Evolutionary conservation across 2,888 invertebrate genomes (phyloP), one percentile per base, ranked within the genome.

Genomic region (Carterocephalus palaemon): DNA sequence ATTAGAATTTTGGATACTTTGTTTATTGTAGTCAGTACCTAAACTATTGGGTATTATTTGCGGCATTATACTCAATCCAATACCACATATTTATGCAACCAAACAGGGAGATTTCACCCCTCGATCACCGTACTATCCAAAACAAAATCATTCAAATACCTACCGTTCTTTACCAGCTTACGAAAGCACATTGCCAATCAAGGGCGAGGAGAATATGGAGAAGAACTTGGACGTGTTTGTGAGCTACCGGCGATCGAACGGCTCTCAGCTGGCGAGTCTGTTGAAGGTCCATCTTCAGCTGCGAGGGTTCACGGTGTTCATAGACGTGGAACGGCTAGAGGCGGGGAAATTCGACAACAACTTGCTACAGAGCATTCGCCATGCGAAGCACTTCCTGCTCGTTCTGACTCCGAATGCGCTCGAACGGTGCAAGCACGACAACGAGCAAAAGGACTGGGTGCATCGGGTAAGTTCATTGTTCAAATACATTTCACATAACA

Each of bases 271-370:
- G 64, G 98, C 98, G 52, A 95, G 95, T 88, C 88, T 96, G 61
- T 88, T 99, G 54, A 99, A 99, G 87, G 99, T 99, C 20, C 98
- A 99, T 70, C 89, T 99, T 36, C 97, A 99, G 77, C 86, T 99
- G 49, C 88, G 98, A 63, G 98, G 98, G 1, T 99, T 97, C 81
- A 93, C 96, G 15, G 98, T 98, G 15, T 99, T 99, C 77, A 97
- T 99, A 56, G 99, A 99, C 69, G 99, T 99, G 45, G 99, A 99
- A 77, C 89, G 98, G 59, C 86, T 99, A 50, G 96, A 98, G 78
- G 99, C 99, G 15, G 99, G 99, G 26, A 99, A 99, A 86, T 99
- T 99, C 79, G 99, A 99, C 78, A 98, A 98, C 71, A 98, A 98
- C 71, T 88, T 99, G 34, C 88, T 99, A 53, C 96, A 98, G 80